These are phyloP conservation scores for Clavelina lepadiformis DNA, from an alignment of 23 tunicate genomes.

Conservation along the genomic window DNA sequence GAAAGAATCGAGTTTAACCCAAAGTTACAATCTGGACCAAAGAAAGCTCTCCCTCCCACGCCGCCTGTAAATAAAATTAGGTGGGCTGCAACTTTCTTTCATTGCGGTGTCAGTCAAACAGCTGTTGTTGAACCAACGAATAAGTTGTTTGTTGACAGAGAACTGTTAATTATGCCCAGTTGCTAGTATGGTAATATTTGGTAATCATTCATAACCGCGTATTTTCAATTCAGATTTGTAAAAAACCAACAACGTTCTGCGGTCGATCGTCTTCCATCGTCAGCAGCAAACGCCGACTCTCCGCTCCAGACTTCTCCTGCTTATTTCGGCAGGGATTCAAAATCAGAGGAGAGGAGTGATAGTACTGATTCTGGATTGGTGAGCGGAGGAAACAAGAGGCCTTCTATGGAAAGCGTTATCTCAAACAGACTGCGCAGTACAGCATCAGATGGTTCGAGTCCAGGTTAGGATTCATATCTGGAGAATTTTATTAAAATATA, in stretches of 20 bases:
- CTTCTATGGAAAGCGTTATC: slow-evolving; percentile 63
- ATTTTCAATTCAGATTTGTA: background rate
- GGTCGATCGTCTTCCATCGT: slow-evolving; percentile 2
- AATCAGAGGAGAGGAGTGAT: slow-evolving; percentile 18
- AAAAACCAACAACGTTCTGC: slow-evolving; percentile 10
- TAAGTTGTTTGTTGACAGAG: no score
- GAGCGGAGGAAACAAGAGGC: slow-evolving; percentile 35
- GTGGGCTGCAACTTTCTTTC: background rate
- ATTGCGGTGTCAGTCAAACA: no score
- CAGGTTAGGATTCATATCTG: slow-evolving; percentile 35
- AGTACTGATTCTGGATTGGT: slow-evolving; percentile 47
- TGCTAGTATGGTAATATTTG: background rate
- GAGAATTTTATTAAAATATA: no score
- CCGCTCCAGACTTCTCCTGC: slow-evolving; percentile 3
- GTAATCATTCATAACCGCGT: background rate
- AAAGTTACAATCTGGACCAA: no score
- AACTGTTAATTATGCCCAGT: background rate
- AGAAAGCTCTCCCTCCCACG: slow-evolving; percentile 3
- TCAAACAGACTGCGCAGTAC: slow-evolving; percentile 32
- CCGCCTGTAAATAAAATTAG: slow-evolving; percentile 6
- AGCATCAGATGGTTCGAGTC: slow-evolving; percentile 66
- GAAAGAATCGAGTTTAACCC: no score
- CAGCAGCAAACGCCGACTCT: background rate
- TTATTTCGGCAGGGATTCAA: background rate
- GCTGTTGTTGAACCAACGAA: no score